Conservation (phyloP, 2,113 vertebrate species). For the Lates calcarifer region DNA sequence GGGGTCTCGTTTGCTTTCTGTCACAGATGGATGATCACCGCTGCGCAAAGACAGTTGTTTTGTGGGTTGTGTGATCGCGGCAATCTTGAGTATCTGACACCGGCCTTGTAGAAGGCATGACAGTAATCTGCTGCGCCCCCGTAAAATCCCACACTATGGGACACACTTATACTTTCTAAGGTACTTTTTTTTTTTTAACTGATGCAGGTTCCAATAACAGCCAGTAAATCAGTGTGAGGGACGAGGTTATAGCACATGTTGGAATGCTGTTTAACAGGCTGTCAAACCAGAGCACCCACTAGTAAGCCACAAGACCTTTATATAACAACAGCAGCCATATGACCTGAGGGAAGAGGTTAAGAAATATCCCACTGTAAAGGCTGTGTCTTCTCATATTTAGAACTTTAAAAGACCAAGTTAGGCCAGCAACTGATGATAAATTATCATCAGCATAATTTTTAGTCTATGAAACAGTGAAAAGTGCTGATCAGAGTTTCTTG, state of each 20-base stretch:
- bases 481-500: background rate
- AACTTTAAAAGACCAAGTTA: background rate
- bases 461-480: background rate
- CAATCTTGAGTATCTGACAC: constrained; percentile 59
- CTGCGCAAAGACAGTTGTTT: constrained; percentile 73
- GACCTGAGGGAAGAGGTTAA: constrained; percentile 35
- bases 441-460: background rate
- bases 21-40: constrained; percentile 68
- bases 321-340: constrained; percentile 4
- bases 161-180: constrained; percentile 63
- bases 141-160: constrained; percentile 51
- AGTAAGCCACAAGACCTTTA: constrained; percentile 39
- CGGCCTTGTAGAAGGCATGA: constrained; percentile 41
- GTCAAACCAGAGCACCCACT: constrained; percentile 49
- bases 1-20: constrained; percentile 62
- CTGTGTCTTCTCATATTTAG: background rate
- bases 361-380: background rate
- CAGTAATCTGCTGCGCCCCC: constrained; percentile 54
- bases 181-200: constrained; percentile 64
- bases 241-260: constrained; percentile 57
- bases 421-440: too few relatives aligned
- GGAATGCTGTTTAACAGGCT: constrained; percentile 77
- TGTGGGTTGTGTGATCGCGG: constrained; percentile 64
- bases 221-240: constrained; percentile 60
- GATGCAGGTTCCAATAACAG: constrained; percentile 63